Evolutionary conservation across 2,888 invertebrate genomes (phyloP), one percentile per base, ranked within the genome.

Genomic region (Xylocampa areola): DNA sequence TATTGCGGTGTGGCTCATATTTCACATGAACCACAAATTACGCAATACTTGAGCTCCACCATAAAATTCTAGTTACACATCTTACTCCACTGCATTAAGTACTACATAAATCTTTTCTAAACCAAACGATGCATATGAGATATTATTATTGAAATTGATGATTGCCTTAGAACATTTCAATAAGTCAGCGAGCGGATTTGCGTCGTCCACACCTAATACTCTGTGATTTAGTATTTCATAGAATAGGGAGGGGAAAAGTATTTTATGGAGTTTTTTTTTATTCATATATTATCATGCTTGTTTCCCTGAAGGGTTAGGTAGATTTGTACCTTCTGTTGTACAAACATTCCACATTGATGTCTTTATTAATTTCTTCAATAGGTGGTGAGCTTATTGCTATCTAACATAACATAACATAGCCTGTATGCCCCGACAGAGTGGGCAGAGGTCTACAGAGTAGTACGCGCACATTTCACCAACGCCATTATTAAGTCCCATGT

Each of bases 131-230:
- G 55, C 55, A 55, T 53, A 60, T 60, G 58, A 68, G 57, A 50
- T 67, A 76, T 65, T 62, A 68, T 70, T 77, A 76, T 79, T 73
- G 66, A 73, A 79, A 77, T 73, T 61, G 63, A 79, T 71, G 64
- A 68, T 69, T 63, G 58, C 33, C 39, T 49, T 16, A 62, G 71
- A 69, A 73, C 67, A 75, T 76, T 77, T 62, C 76, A 70, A 77
- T 79, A 79, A 70, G 63, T 79, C 64, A 67, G 47, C n/a, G n/a
- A 11, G 27, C 19, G 66, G 73, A 68, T 72, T 70, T 48, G 40
- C 11, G 44, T 41, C 40, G 61, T 51, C 49, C 51, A 65, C 75
- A 61, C 62, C 36, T 68, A 64, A 62, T 74, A 47, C 55, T 13
- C 4, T 17, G n/a, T 64, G 62, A 71, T 68, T 71, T 69, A 69